A percentile compares a stretch with the other conserved stretches of the same genome.
Conservation (phyloP, 2,113 vertebrate species). For the Origma solitaria region DNA sequence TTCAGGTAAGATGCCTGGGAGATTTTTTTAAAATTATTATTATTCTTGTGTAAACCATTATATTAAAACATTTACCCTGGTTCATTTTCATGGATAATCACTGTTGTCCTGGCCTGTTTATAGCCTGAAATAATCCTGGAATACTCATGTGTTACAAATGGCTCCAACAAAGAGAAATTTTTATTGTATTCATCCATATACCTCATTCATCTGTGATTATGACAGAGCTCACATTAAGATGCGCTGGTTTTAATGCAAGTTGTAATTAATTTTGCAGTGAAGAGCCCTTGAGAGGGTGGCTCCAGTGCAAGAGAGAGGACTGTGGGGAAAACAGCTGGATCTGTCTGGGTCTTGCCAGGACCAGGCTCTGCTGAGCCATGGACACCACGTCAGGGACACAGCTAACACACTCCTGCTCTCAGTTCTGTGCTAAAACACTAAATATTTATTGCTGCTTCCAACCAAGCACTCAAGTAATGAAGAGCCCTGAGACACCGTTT, state of each 20-base stretch:
- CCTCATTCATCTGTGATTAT: not conserved
- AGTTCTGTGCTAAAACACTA: not conserved
- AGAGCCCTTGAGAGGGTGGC: not conserved
- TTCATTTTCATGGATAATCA: not conserved
- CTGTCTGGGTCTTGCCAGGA: not conserved
- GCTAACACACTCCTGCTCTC: not conserved
- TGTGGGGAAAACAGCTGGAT: not conserved
- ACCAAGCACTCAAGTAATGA: not conserved
- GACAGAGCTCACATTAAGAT: not conserved
- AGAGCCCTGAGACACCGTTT: not conserved
- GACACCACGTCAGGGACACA: not conserved
- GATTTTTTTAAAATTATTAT: not conserved
- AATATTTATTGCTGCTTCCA: not conserved
- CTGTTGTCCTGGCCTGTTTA: not conserved
- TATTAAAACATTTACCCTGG: not conserved
- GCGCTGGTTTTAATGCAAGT: not conserved
- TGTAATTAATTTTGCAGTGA: not conserved
- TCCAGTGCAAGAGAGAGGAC: not conserved
- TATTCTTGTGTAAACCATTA: not conserved
- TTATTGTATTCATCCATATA: not conserved
- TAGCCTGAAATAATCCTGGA: not conserved
- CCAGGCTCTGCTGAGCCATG: not conserved
- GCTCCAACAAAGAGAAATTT: not conserved
- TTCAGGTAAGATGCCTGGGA: constrained; percentile 35
- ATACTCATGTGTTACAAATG: not conserved